Evolutionary conservation across 2,113 vertebrate species (phyloP).

Genomic region (Rhinichthys klamathensis): DNA sequence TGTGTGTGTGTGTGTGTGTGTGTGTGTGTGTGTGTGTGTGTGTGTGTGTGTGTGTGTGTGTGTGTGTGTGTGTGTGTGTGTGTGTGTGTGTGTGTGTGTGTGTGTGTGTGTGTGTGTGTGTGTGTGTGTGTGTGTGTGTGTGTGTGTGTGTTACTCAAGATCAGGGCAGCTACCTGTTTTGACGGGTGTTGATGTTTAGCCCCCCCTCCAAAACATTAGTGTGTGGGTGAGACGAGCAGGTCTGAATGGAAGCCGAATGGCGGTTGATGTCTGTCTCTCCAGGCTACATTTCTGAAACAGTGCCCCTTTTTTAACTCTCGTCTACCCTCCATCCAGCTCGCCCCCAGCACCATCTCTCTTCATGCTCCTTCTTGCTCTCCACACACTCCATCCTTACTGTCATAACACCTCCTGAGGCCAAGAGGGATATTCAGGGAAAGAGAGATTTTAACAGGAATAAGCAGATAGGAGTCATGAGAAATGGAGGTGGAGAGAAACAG

Average conservation of each 20-base stretch:
- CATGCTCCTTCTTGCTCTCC: slow-evolving; percentile 79
- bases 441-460: slow-evolving; percentile 33
- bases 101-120: no score
- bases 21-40: no score
- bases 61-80: no score
- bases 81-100: no score
- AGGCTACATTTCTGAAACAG: slow-evolving; percentile 72
- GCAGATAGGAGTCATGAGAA: slow-evolving; percentile 28
- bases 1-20: no score
- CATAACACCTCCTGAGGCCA: slow-evolving; percentile 75
- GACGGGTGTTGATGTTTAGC: slow-evolving; percentile 64
- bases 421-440: slow-evolving; percentile 58
- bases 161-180: slow-evolving; percentile 18
- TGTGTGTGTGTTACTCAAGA: no score
- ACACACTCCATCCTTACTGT: slow-evolving; percentile 72
- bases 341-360: slow-evolving; percentile 70
- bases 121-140: no score
- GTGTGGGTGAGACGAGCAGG: slow-evolving; percentile 37
- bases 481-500: slow-evolving; percentile 16
- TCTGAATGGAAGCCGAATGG: slow-evolving; percentile 30
- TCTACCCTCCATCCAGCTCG: slow-evolving; percentile 44
- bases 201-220: slow-evolving; percentile 49
- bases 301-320: slow-evolving; percentile 65
- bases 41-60: no score
- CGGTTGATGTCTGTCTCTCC: slow-evolving; percentile 74